Base-by-base conservation (phyloP, 2,888 invertebrate genomes). In the Maniola hyperantus region DNA sequence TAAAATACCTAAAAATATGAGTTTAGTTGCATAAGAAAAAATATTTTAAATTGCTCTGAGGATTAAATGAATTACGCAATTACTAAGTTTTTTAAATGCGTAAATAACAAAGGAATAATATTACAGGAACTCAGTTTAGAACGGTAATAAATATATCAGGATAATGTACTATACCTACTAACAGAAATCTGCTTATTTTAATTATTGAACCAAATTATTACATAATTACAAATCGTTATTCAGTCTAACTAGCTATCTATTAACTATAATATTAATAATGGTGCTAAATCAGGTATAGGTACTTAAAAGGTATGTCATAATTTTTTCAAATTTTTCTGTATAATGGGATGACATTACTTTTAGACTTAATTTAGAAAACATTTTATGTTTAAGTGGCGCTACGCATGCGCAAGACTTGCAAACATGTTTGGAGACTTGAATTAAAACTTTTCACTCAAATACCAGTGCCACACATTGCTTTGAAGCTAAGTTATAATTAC, bases 211-310 rank as follows among this genome's bases (percentile, higher is more conserved):
- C 11, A 18, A 39, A 55, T 55, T 18, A 55, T 55, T 18, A 39
- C 11, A 39, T 20, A 55, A 55, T 39, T 55, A 18, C 39, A 55
- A 54, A 54, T 36, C 34, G 10, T 57, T 42, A 57, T 42, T 42
- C 57, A 57, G 57, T 42, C 57, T 57, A 42, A 57, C 57, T 57
- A 42, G 42, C 57, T 57, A 57, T 5, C 39, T 42, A 53, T 33
- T 15, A 53, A 26, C 6, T 26, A 13, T 33, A 53, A 55, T 55
- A 48, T 48, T 7, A 48, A 2, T 46, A 46, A 46, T 48, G 18
- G 18, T 48, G 48, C 48, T 48, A 18, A 48, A 48, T 48, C 15
- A 2, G 46, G 18, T 48, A 26, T 26, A n/a, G n/a, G 46, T 1
- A 46, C n/a, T 7, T 7, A 46, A 46, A 46, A 46, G 13, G 10